phyloP scores from a whole-genome alignment of 2,888 invertebrate genomes.

The Ischnus inquisitorius region DNA sequence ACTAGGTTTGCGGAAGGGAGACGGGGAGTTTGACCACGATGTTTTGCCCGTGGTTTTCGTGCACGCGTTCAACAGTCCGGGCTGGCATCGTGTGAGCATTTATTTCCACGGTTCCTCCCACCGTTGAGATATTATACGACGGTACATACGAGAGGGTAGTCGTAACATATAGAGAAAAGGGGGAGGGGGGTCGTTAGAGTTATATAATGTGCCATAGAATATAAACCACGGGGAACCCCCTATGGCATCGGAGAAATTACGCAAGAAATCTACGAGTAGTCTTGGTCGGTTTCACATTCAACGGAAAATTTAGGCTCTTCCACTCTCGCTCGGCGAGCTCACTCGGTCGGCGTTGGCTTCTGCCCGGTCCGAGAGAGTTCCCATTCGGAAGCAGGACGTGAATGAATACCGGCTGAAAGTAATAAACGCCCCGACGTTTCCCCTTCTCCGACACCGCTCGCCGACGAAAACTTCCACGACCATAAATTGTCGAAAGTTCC shows the following conservation, averaged over 20 bases:
- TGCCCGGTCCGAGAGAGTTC: conserved; percentile 40
- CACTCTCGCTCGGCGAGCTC: background rate
- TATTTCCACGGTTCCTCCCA: conserved; percentile 5
- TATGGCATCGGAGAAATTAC: conserved; percentile 60
- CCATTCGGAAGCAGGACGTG: conserved; percentile 69
- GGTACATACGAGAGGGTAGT: conserved; percentile 7
- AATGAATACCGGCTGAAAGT: conserved; percentile 77
- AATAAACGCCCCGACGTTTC: conserved; percentile 77
- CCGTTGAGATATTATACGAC: background rate
- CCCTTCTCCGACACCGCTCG: conserved; percentile 63
- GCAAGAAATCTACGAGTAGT: conserved; percentile 60
- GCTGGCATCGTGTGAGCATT: background rate
- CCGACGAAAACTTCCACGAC: conserved; percentile 73
- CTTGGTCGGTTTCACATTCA: conserved; percentile 50
- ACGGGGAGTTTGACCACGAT: conserved; percentile 20
- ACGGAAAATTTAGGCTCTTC: conserved; percentile 57
- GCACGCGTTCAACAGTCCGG: conserved; percentile 12
- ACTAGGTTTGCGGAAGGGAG: background rate
- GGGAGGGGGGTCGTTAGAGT: conserved; percentile 3
- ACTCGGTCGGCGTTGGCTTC: conserved; percentile 23
- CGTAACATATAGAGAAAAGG: conserved; percentile 3
- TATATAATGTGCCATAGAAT: conserved; percentile 51
- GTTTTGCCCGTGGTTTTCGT: conserved; percentile 43
- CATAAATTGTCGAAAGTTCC: conserved; percentile 79
- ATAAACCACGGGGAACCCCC: conserved; percentile 48